Base-by-base conservation (phyloP, 2,797 vertebrate genomes). In the Echeneis naucrates region DNA sequence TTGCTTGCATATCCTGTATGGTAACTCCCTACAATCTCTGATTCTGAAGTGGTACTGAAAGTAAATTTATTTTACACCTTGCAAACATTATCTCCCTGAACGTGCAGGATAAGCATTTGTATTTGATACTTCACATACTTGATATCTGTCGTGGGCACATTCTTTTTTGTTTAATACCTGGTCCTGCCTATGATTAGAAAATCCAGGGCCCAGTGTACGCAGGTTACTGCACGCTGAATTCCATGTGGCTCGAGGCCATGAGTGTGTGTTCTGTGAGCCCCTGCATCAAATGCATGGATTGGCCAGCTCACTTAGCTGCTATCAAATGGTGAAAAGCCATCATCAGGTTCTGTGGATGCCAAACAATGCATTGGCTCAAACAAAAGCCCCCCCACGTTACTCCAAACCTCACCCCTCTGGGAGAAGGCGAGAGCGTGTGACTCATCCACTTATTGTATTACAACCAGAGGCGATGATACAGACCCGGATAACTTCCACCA, bases 391-490 rank as follows among this genome's bases (percentile, higher is more conserved):
- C 74, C 73, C 6, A 6, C 71, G 65, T 61, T 52, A 55, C 65
- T 67, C 52, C 45, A 45, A 70, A 24, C 75, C 50, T 64, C 59
- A 12, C 47, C 37, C 59, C 62, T 66, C 32, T 64, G 54, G 60
- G 54, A 80, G 9, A 61, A 57, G 26, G 67, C 75, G 50, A 68
- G 56, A 59, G 75, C 68, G 76, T 83, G 78, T 90, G 81, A 87
- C 85, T 92, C 83, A 90, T 90, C 71, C 80, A 84, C 68, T 85
- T 86, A 87, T 84, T 89, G 78, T 82, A 83, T 90, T 89, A 87
- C 85, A 86, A 79, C 88, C 66, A 78, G 62, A 83, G 85, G 78
- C 70, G 70, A 58, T 32, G 75, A 85, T 82, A 84, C 64, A 58
- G 77, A 85, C 77, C 70, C 44, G 32, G 85, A 89, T 89, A 80